A percentile compares a stretch with the other conserved stretches of the same genome.
Evolutionary conservation across 2,888 invertebrate genomes (phyloP).

Genomic region (Bursaphelenchus okinawaensis): DNA sequence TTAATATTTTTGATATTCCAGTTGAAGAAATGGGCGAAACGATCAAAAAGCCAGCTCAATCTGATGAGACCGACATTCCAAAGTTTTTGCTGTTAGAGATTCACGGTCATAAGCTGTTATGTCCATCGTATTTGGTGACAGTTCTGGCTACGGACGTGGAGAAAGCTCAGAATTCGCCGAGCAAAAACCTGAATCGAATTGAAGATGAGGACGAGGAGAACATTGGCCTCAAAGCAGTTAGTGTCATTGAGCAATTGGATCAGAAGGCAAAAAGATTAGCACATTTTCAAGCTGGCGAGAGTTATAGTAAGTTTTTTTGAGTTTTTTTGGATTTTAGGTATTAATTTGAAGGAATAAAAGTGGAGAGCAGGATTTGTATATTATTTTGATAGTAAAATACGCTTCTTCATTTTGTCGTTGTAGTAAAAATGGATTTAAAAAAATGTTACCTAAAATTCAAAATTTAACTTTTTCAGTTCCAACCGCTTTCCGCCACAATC

Average conservation of each 20-base stretch:
- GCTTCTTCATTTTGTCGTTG: not conserved
- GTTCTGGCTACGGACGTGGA: constrained; percentile 71
- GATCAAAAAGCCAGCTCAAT: not conserved
- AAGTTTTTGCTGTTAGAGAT: constrained; percentile 60
- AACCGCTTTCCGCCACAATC: constrained; percentile 10
- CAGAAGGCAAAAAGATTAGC: not conserved
- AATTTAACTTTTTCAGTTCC: constrained; percentile 12
- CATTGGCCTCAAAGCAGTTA: not conserved
- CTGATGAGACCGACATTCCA: constrained; percentile 28
- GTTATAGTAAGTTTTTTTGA: not conserved
- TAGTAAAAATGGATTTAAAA: not conserved
- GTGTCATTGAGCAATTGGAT: not conserved
- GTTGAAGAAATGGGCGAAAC: not conserved
- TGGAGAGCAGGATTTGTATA: not conserved
- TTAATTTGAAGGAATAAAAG: not conserved
- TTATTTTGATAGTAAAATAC: not conserved
- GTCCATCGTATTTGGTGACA: constrained; percentile 88
- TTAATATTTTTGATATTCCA: not conserved
- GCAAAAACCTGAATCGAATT: not conserved
- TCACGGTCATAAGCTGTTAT: constrained; percentile 87
- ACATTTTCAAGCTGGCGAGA: not conserved
- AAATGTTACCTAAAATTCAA: not conserved
- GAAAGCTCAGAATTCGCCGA: not conserved
- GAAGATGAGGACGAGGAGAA: not conserved
- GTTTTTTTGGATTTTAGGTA: not conserved